Percentiles rank a stretch among this genome's conserved stretches.
phyloP scores from a whole-genome alignment of 2,797 vertebrate species.

The Linurgus olivaceus region DNA sequence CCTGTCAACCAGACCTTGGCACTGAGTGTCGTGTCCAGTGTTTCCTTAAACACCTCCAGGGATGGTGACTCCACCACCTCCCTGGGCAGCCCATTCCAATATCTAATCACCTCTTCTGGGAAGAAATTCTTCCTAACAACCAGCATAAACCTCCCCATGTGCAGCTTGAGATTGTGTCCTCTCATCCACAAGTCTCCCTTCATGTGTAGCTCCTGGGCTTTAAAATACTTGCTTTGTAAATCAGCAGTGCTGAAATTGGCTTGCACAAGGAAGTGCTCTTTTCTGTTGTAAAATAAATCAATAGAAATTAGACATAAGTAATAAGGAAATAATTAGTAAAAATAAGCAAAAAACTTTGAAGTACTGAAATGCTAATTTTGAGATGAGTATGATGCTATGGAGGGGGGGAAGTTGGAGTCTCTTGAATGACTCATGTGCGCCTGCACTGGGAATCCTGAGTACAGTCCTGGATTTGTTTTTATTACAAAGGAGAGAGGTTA shows the following conservation, averaged over 20 bases:
- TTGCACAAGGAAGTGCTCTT: rapidly evolving
- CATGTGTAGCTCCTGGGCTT: rapidly evolving
- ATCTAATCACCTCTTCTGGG: background rate
- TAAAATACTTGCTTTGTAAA: background rate
- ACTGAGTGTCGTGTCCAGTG: rapidly evolving
- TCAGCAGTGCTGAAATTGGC: background rate
- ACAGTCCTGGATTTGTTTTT: background rate
- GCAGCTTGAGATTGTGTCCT: background rate
- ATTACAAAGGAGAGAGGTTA: background rate
- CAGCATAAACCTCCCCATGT: background rate
- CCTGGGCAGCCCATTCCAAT: background rate
- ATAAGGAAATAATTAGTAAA: background rate
- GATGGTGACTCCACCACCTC: background rate
- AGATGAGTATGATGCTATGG: background rate
- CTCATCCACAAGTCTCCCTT: background rate
- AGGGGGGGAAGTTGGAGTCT: background rate
- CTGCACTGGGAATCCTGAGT: background rate
- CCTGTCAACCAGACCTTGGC: background rate
- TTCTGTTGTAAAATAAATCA: background rate
- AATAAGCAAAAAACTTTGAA: background rate
- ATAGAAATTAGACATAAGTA: background rate
- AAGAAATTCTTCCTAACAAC: background rate
- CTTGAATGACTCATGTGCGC: background rate
- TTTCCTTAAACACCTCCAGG: background rate
- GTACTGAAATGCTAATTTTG: background rate